phyloP scores from a whole-genome alignment of 1,140 invertebrate species.

The Lucilia cuprina region DNA sequence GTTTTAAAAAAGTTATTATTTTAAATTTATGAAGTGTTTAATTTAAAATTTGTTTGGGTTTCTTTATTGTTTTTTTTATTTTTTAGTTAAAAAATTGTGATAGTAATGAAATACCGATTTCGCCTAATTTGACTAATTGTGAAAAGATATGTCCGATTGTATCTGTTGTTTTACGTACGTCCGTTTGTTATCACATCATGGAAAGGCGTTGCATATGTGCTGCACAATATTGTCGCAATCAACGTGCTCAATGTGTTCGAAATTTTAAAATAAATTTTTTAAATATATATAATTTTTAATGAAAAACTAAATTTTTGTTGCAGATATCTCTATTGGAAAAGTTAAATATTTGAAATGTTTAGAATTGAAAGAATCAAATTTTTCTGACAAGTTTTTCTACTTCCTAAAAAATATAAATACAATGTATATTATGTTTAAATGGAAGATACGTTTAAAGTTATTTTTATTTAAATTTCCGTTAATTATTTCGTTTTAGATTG shows the following conservation, averaged over 20 bases:
- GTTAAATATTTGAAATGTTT: too few species aligned
- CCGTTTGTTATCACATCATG: neutral
- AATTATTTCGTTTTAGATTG: too few species aligned
- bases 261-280: too few species aligned
- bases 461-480: too few species aligned
- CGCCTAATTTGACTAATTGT: neutral
- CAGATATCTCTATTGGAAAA: too few species aligned
- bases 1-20: neutral
- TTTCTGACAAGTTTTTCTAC: too few species aligned
- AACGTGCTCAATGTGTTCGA: neutral
- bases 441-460: too few species aligned
- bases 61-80: neutral
- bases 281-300: too few species aligned
- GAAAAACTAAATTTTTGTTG: too few species aligned
- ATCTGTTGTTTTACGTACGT: neutral
- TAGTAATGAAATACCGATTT: conserved; percentile 22
- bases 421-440: too few species aligned
- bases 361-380: too few species aligned
- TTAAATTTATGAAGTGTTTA: neutral
- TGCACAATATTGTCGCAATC: neutral
- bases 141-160: conserved; percentile 3
- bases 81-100: conserved; percentile 23
- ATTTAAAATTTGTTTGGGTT: neutral
- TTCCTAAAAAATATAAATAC: too few species aligned
- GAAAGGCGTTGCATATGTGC: conserved; percentile 25